These are phyloP conservation scores for Lytechinus pictus DNA, from an alignment of 35 echinoderm and acorn worm species.

Conservation along the genomic window DNA sequence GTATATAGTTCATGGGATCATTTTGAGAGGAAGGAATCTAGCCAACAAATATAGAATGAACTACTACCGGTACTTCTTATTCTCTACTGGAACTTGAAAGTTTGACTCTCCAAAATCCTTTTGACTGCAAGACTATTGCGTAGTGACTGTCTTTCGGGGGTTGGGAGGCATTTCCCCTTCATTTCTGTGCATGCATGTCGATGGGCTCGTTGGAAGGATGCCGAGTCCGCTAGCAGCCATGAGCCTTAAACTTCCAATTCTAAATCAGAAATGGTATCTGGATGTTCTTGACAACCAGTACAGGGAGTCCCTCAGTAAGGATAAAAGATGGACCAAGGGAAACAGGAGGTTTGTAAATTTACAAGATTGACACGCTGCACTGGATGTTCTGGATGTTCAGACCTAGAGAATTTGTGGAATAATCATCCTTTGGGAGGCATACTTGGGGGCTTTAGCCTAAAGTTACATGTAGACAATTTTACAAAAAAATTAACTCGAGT, in stretches of 20 bases:
- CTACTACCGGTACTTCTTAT: background rate
- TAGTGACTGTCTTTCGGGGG: background rate
- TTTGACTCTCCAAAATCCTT: background rate
- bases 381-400: too few species aligned
- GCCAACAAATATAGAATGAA: background rate
- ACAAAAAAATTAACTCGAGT: too few species aligned
- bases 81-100: background rate
- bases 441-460: too few species aligned
- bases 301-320: slow-evolving; percentile 46
- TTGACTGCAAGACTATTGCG: background rate
- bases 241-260: slow-evolving; percentile 60
- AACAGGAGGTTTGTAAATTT: slow-evolving; percentile 51
- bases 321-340: slow-evolving; percentile 46
- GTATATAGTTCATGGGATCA: too few species aligned
- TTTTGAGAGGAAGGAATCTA: too few species aligned
- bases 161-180: background rate
- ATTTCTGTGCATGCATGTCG: background rate
- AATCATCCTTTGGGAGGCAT: too few species aligned
- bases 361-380: too few species aligned
- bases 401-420: too few species aligned
- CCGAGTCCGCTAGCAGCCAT: slow-evolving; percentile 26
- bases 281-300: slow-evolving; percentile 63
- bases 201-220: background rate
- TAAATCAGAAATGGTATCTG: slow-evolving; percentile 62
- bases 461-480: too few species aligned